Conservation (phyloP, 2,888 invertebrate genomes). For the Abscondita cerata region DNA sequence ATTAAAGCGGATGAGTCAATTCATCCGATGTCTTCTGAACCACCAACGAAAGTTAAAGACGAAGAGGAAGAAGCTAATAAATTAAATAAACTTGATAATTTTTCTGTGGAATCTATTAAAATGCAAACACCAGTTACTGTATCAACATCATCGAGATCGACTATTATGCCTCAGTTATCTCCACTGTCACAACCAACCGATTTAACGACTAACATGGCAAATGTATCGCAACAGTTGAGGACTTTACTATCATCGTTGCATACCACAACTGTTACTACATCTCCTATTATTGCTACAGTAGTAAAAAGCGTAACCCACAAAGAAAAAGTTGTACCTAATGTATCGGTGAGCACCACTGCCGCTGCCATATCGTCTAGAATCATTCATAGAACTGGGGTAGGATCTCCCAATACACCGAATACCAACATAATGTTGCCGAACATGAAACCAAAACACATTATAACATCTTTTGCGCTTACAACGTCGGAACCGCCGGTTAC, state of each 20-base stretch:
- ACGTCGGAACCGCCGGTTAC: slow-evolving; percentile 33
- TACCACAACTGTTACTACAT: slow-evolving; percentile 62
- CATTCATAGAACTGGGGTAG: slow-evolving; percentile 47
- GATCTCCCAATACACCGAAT: slow-evolving; percentile 45
- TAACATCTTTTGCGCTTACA: slow-evolving; percentile 14
- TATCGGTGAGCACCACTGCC: slow-evolving; percentile 48
- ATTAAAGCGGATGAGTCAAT: slow-evolving; percentile 37
- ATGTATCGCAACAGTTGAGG: slow-evolving; percentile 72
- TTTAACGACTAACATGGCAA: slow-evolving; percentile 74
- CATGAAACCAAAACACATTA: slow-evolving; percentile 40
- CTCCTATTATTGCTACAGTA: slow-evolving; percentile 61
- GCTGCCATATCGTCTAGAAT: slow-evolving; percentile 46
- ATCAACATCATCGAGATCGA: slow-evolving; percentile 48
- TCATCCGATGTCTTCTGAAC: background rate
- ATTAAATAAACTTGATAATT: slow-evolving; percentile 3
- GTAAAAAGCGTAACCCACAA: slow-evolving; percentile 51
- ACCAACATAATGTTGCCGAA: slow-evolving; percentile 51
- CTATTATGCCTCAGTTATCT: slow-evolving; percentile 71
- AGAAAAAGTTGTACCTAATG: slow-evolving; percentile 48
- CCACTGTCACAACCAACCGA: slow-evolving; percentile 76
- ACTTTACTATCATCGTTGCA: slow-evolving; percentile 72
- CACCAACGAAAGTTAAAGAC: too few relatives aligned
- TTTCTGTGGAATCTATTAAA: slow-evolving; percentile 29
- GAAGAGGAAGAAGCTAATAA: background rate
- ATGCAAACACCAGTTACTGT: slow-evolving; percentile 42